Evolutionary conservation across 2,888 invertebrate species (phyloP).

Genomic region (Eristalis arbustorum): DNA sequence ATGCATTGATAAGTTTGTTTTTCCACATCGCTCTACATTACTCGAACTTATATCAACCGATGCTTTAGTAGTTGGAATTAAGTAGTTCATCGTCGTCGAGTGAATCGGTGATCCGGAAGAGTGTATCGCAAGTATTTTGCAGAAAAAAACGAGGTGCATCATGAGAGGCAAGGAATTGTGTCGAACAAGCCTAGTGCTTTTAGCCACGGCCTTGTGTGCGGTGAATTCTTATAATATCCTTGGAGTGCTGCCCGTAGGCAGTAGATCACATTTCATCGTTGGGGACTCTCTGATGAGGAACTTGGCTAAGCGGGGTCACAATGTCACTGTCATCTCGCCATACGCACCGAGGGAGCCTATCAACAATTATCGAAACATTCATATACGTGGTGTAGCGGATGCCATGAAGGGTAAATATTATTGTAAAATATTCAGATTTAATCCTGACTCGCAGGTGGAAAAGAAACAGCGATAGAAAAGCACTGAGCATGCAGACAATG

Average conservation of each 20-base stretch:
- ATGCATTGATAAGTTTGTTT: neutral
- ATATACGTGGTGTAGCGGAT: constrained; percentile 43
- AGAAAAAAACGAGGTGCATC: neutral
- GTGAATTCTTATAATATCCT: constrained; percentile 15
- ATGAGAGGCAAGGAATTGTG: constrained; percentile 4
- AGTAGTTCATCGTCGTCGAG: neutral
- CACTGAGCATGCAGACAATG: too few species aligned
- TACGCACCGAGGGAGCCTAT: constrained; percentile 74
- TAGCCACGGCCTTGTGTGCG: neutral
- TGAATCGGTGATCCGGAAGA: too few species aligned
- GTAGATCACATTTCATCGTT: constrained; percentile 69
- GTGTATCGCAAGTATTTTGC: neutral
- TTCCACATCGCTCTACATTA: neutral
- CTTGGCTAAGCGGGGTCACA: constrained; percentile 77
- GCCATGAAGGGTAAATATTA: neutral
- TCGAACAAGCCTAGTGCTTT: neutral
- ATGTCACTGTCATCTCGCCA: constrained; percentile 77
- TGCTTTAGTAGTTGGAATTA: neutral
- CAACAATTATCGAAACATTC: constrained; percentile 74
- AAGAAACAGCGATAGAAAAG: too few species aligned
- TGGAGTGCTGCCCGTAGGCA: constrained; percentile 3
- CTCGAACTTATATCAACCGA: neutral
- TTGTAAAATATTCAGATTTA: too few species aligned
- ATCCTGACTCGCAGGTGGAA: too few species aligned
- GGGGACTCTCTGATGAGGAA: constrained; percentile 76